Percentiles rank a stretch among this genome's conserved stretches.
Conservation (phyloP, 2,888 invertebrate genomes). For the Mimas tiliae region DNA sequence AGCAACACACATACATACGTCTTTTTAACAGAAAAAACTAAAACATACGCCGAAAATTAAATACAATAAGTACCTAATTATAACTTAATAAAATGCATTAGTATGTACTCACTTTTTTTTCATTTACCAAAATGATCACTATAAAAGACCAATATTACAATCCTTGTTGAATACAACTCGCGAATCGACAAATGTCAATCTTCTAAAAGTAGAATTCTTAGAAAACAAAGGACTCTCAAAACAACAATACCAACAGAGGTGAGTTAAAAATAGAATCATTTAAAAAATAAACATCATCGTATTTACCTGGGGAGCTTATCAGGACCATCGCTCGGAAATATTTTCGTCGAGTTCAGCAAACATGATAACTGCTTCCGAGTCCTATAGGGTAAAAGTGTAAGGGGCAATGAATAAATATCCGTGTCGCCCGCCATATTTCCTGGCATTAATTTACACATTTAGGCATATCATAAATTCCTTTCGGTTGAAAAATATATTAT, state of each 20-base stretch:
- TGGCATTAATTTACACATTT: conserved; percentile 19
- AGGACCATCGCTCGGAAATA: conserved; percentile 85
- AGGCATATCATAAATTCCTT: not conserved
- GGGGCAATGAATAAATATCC: conserved; percentile 63
- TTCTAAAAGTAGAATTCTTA: not conserved
- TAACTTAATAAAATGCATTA: too few relatives aligned
- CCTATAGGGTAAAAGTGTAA: conserved; percentile 70
- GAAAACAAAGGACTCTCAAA: conserved; percentile 12
- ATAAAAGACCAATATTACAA: not conserved
- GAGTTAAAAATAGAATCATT: conserved; percentile 1
- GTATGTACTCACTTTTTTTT: too few relatives aligned
- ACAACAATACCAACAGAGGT: not conserved
- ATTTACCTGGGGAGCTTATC: conserved; percentile 59
- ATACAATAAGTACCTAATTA: too few relatives aligned
- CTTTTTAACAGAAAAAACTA: too few relatives aligned
- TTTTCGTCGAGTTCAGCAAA: conserved; percentile 87
- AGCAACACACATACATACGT: too few relatives aligned
- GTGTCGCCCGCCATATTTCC: conserved; percentile 50
- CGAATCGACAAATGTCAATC: conserved; percentile 11
- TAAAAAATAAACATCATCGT: conserved; percentile 7
- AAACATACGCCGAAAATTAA: too few relatives aligned
- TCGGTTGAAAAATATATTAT: not conserved
- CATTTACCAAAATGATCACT: not conserved
- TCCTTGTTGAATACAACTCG: not conserved
- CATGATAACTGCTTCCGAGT: conserved; percentile 83